Evolutionary conservation across 2,113 vertebrate species (phyloP), one percentile per base, ranked within the genome.

Genomic region (Odontophorus gujanensis): DNA sequence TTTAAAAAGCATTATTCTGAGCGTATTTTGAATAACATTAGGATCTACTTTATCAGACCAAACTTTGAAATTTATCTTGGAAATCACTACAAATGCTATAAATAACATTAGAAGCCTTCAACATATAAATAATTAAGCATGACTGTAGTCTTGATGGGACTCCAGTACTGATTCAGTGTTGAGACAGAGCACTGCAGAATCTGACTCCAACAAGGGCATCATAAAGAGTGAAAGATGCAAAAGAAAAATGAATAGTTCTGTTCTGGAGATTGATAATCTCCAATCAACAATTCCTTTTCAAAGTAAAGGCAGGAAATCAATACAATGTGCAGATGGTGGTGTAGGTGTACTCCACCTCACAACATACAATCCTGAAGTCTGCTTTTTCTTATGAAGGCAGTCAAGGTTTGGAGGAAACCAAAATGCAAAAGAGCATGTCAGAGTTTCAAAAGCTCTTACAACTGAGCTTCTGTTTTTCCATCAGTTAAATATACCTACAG

Each of bases 251-350:
- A 1, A 36, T 69, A 65, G 20, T 48, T 87, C 32, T 92, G 32
- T 57, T 87, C 69, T 67, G 36, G 47, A 69, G 61, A 91, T 79
- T 80, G 73, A 85, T 92, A 74, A 87, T 12, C 55, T 65, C 84
- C 81, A 89, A 74, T 63, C 71, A 57, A 12, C 71, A 81, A 43
- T 85, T 32, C n/a, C 12, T 57, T 74, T 71, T 68, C 83, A 36
- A 89, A 77, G 34, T 38, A 85, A 78, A 21, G 24, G 14, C 55
- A 66, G 65, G 30, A 71, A 66, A 63, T 81, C 81, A 62, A 24
- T 77, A 71, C 42, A 47, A 32, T n/a, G 40, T 51, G 78, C 94
- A 93, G 87, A 47, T 80, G 75, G 91, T 76, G 45, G 38, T 89
- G 75, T 71, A 92, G 82, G 45, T 87, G 68, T 66, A 34, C 18